A percentile compares a stretch with the other conserved stretches of the same genome.
These are phyloP conservation scores for Incurvaria masculella DNA, from an alignment of 2,888 invertebrate genomes.

Conservation along the genomic window DNA sequence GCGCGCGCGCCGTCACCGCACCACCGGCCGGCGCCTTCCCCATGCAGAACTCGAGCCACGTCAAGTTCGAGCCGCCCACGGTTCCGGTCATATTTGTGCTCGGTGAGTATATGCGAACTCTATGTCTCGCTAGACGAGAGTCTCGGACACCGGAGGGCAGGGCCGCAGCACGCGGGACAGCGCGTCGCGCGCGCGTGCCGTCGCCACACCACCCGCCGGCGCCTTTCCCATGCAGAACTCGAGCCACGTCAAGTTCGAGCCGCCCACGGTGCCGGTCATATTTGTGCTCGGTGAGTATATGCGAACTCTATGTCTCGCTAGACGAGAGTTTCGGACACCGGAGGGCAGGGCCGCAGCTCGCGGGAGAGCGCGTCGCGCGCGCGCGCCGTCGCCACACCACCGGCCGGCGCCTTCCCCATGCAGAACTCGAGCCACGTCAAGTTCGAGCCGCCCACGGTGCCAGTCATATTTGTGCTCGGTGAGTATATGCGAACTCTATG, in stretches of 20 bases:
- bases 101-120: too few species aligned
- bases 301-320: too few species aligned
- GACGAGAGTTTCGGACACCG: too few species aligned
- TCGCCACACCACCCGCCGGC: slow-evolving; percentile 63
- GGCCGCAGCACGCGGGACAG: slow-evolving; percentile 49
- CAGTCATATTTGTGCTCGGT: slow-evolving; percentile 87
- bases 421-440: slow-evolving; percentile 78
- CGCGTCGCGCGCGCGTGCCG: slow-evolving; percentile 46
- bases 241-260: slow-evolving; percentile 79
- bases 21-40: slow-evolving; percentile 70
- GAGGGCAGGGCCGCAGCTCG: slow-evolving; percentile 43
- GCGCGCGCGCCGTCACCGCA: slow-evolving; percentile 42
- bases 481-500: too few species aligned
- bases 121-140: too few species aligned
- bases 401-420: slow-evolving; percentile 70
- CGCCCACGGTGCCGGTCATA: slow-evolving; percentile 84
- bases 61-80: slow-evolving; percentile 81
- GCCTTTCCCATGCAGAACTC: slow-evolving; percentile 76
- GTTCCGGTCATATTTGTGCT: slow-evolving; percentile 88
- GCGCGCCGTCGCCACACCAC: slow-evolving; percentile 58
- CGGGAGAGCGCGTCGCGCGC: slow-evolving; percentile 52
- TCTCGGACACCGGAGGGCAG: slow-evolving; percentile 31
- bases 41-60: slow-evolving; percentile 75
- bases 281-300: slow-evolving; percentile 80
- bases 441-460: slow-evolving; percentile 82